Conservation (phyloP, 53 echinoderm and acorn worm genomes). For the Zoroaster sp. region DNA sequence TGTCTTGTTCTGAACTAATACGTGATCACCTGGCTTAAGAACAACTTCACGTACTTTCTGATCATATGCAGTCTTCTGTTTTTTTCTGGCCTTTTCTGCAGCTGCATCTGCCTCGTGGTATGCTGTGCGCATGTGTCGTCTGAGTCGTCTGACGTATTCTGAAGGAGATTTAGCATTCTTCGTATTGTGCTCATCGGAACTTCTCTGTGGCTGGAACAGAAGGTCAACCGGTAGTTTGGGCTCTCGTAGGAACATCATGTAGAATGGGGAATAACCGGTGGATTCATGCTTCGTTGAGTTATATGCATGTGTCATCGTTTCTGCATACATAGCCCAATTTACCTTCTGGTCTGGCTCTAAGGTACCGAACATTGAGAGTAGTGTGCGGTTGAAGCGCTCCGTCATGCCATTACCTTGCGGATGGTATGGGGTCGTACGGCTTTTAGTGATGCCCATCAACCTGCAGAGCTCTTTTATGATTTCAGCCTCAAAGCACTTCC, state of each 20-base stretch:
- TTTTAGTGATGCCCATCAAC: no score
- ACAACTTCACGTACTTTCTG: background rate
- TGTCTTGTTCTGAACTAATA: background rate
- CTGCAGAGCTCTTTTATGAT: background rate
- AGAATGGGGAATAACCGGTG: background rate
- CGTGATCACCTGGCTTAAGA: background rate
- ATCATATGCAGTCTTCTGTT: background rate
- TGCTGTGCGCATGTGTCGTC: background rate
- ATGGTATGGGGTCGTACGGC: no score
- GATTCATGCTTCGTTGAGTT: background rate
- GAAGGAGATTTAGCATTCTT: background rate
- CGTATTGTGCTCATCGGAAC: background rate
- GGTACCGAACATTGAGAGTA: background rate
- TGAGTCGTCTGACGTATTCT: background rate
- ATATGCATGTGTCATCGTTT: background rate
- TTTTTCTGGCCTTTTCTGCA: background rate
- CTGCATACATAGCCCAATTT: background rate
- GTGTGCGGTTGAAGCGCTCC: no score
- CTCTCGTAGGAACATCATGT: background rate
- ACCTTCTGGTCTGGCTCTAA: background rate
- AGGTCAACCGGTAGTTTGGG: background rate
- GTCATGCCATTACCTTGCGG: no score
- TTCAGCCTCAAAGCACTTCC: conserved; percentile 16
- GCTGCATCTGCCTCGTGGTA: background rate
- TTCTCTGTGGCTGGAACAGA: background rate